A percentile compares a stretch with the other conserved stretches of the same genome.
Evolutionary conservation across 2,888 invertebrate species (phyloP).

Genomic region (Pycnomerus fuliginosus): DNA sequence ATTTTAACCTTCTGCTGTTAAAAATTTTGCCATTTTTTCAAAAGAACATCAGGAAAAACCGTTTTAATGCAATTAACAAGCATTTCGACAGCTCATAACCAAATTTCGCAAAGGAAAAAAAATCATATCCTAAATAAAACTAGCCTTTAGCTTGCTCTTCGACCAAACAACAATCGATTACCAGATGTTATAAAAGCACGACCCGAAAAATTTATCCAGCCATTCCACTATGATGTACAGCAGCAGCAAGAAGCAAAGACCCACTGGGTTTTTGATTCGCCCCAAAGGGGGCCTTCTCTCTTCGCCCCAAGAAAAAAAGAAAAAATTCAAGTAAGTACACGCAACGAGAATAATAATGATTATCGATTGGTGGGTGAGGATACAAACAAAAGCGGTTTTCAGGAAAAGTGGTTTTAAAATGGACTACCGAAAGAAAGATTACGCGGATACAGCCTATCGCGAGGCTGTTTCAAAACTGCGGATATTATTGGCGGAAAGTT

Average conservation of each 20-base stretch:
- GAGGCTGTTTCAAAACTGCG: constrained; percentile 80
- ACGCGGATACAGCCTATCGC: constrained; percentile 80
- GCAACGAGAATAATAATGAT: constrained; percentile 2
- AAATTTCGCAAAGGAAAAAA: too few relatives aligned
- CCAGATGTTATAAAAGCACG: constrained; percentile 28
- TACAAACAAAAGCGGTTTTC: constrained; percentile 28
- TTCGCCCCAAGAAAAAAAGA: constrained; percentile 45
- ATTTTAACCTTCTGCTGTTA: too few relatives aligned
- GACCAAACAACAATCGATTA: constrained; percentile 30
- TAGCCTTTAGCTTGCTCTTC: too few relatives aligned
- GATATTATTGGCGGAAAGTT: constrained; percentile 75
- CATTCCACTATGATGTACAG: constrained; percentile 32
- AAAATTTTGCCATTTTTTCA: too few relatives aligned
- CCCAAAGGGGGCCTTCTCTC: constrained; percentile 45
- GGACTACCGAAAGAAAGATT: constrained; percentile 65
- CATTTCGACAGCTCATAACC: too few relatives aligned
- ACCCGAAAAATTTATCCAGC: constrained; percentile 4
- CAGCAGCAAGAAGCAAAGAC: constrained; percentile 32
- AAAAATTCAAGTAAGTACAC: constrained; percentile 46
- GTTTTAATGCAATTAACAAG: too few relatives aligned
- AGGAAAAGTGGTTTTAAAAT: constrained; percentile 52
- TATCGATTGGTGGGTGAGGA: constrained; percentile 10
- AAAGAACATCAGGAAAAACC: too few relatives aligned
- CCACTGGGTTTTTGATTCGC: constrained; percentile 45
- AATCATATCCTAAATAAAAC: too few relatives aligned